Percentiles rank a stretch among this genome's conserved stretches.
Evolutionary conservation across 2,888 invertebrate genomes (phyloP).

Genomic region (Camptogramma bilineatum): DNA sequence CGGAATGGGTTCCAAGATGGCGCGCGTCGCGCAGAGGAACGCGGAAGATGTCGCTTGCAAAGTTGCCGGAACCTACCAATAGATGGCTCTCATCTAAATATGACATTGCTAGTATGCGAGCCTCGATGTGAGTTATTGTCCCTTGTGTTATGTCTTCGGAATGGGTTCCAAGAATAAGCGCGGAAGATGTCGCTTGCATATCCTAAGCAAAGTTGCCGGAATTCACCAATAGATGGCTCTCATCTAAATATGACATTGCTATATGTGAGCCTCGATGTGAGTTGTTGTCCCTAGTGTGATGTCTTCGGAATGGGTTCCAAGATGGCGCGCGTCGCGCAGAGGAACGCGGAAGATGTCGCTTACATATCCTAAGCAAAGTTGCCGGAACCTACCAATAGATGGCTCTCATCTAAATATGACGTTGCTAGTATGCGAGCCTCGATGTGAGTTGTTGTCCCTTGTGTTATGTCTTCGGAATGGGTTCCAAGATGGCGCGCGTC

Average conservation of each 20-base stretch:
- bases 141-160: too few relatives aligned
- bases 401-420: conserved; percentile 83
- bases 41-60: neutral
- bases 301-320: conserved; percentile 91
- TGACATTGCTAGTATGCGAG: too few relatives aligned
- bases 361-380: neutral
- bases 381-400: neutral
- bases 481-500: conserved; percentile 88
- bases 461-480: conserved; percentile 88
- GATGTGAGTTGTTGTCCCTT: conserved; percentile 74
- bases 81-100: too few relatives aligned
- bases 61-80: neutral
- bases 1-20: conserved; percentile 51
- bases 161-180: too few relatives aligned
- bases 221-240: neutral
- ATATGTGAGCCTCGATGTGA: too few relatives aligned
- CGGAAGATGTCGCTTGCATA: neutral
- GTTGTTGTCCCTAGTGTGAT: too few relatives aligned
- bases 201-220: neutral
- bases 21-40: conserved; percentile 54
- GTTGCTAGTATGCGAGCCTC: conserved; percentile 80
- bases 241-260: conserved; percentile 68
- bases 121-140: too few relatives aligned
- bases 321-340: conserved; percentile 82
- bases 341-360: conserved; percentile 61